Base-by-base conservation (phyloP, 2,888 invertebrate genomes). In the Stenodera caucasica region DNA sequence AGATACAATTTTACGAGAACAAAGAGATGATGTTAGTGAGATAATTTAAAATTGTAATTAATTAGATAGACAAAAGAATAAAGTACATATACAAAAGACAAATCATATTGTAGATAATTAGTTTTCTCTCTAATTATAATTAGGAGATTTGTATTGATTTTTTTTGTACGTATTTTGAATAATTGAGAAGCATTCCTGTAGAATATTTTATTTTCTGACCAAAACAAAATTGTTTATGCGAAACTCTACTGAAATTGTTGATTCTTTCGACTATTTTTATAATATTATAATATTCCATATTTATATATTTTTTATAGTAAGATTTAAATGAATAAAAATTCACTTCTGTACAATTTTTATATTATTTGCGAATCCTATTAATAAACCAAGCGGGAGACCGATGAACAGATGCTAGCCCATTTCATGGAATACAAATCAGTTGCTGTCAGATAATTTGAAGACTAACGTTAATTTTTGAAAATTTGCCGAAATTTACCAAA, bases 1-100 rank as follows among this genome's bases (percentile, higher is more conserved):
- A 54, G 84, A 86, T 54, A 87, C 85, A 0, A 82, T 90, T 52
- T 76, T 90, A 18, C 82, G 83, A 45, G 86, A 86, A 69, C 76
- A 78, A 67, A 72, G 69, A 66, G 76, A 78, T 67, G 74, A 78
- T 66, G 71, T 70, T 68, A 77, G 77, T 70, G 77, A 78, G 67
- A 71, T 76, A 55, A 67, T 71, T 67, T 71, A 67, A 23, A 2
- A n/a, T 5, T 23, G 11, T 40, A 12, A n/a, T n/a, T n/a, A 0
- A 11, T 5, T 3, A 33, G 3, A 23, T 12, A 7, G 1, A 23
- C 9, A 23, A n/a, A 11, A 12, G 1, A n/a, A 33, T n/a, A 33
- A 33, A 2, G 26, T 26, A 3, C 2, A n/a, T 7, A 33, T 4
- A 26, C 21, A 26, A 18, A 53, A 53, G 49, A 53, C 33, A 57